Base-by-base conservation (phyloP, 2,888 invertebrate species). In the Julus scandinavius region DNA sequence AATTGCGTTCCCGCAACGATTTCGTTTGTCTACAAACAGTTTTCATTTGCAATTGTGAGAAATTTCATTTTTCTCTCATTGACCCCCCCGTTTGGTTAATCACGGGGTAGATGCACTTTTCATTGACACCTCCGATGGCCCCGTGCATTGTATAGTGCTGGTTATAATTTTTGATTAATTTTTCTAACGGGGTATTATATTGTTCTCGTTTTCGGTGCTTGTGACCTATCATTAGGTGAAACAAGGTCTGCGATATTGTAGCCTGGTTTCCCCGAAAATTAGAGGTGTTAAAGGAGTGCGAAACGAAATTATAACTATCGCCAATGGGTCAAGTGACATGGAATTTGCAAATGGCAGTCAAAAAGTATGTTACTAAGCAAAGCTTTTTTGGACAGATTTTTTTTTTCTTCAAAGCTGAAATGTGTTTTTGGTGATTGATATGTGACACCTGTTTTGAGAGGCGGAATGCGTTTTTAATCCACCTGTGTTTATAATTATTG, bases 161-260 rank as follows among this genome's bases (percentile, higher is more conserved):
- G 63, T 9, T 20, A 20, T 72, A 72, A 72, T 72, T 72, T 20
- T 72, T 72, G 63, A 72, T 72, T 72, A 72, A 72, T 72, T 20
- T 72, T 72, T 5, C 45, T 20, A 72, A 20, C 20, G 63, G 20
- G 63, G 9, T 72, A 11, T 72, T 20, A 72, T 72, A 72, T 72
- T 72, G 63, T 72, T 72, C 63, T 72, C 63, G 63, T 17, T 72
- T 72, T 72, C 9, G 63, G 20, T 72, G 20, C 29, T 72, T 72
- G 63, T 20, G 63, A 72, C 20, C 63, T 72, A 72, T 72, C 63
- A 72, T 72, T 72, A 72, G 17, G 20, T 20, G 20, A 72, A 72
- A 72, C 63, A 72, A 72, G 63, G 63, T 72, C 63, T 72, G 63
- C 63, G 63, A n/a, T 72, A 20, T 72, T 72, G 63, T 72, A 72